These are phyloP conservation scores for Catajapyx aquilonaris DNA, from an alignment of 1,140 invertebrate genomes.

Conservation along the genomic window DNA sequence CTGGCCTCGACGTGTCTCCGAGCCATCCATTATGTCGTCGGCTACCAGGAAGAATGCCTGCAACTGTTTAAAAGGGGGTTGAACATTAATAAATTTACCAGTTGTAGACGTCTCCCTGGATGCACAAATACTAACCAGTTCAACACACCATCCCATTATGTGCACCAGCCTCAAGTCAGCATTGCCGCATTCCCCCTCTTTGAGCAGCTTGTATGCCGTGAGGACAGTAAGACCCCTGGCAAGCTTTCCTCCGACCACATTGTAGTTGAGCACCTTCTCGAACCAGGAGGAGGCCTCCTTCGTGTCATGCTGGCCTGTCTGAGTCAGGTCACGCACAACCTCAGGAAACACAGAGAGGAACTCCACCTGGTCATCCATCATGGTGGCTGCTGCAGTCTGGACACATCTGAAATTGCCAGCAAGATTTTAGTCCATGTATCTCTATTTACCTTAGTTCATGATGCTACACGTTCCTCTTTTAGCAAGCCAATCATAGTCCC, in stretches of 20 bases:
- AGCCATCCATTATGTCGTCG: conserved; percentile 44
- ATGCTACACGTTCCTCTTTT: no score
- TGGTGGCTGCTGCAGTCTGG: neutral
- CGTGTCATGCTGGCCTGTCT: conserved; percentile 11
- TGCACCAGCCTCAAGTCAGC: conserved; percentile 23
- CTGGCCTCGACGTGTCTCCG: conserved; percentile 30
- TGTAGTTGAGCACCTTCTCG: conserved; percentile 13
- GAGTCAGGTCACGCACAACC: conserved; percentile 16
- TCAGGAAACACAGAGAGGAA: conserved; percentile 17
- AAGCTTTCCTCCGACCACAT: conserved; percentile 14
- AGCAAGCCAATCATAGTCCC: no score
- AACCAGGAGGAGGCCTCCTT: conserved; percentile 12
- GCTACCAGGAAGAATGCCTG: conserved; percentile 39
- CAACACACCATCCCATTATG: conserved; percentile 36
- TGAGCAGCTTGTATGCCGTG: conserved; percentile 23
- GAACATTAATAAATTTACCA: neutral
- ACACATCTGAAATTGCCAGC: no score
- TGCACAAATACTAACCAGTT: conserved; percentile 23
- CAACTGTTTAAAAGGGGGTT: conserved; percentile 22
- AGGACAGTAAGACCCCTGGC: conserved; percentile 27
- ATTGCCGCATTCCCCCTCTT: conserved; percentile 14
- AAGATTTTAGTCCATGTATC: no score
- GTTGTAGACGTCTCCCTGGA: neutral
- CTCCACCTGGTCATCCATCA: conserved; percentile 15
- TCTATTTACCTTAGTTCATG: no score